Evolutionary conservation across 2,797 vertebrate species (phyloP).

Genomic region (Spinibarbus caldwelli): DNA sequence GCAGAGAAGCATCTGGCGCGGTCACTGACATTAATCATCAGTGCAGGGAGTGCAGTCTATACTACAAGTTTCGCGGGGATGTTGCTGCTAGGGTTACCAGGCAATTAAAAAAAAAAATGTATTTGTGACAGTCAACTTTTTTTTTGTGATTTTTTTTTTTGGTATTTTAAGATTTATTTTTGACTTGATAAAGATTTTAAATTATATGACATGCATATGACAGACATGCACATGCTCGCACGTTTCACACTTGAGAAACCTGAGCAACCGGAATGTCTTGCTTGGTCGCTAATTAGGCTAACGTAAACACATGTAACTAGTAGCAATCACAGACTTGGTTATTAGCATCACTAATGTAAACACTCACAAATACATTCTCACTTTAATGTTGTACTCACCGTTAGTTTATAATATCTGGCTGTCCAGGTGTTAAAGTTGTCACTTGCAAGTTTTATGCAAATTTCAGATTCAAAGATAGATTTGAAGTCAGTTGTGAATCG

Average conservation of each 20-base stretch:
- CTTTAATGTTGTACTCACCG: slow-evolving; percentile 16
- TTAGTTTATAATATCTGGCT: neutral
- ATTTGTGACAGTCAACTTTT: neutral
- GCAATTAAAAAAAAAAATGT: neutral
- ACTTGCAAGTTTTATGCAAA: neutral
- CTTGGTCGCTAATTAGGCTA: neutral
- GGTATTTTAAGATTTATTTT: neutral
- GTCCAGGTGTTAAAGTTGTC: neutral
- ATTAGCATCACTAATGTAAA: neutral
- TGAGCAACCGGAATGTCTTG: slow-evolving; percentile 16
- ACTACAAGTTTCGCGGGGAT: neutral
- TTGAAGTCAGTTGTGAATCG: neutral
- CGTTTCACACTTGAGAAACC: neutral
- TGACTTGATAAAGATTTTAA: too few relatives aligned
- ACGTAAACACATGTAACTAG: neutral
- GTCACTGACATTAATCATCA: neutral
- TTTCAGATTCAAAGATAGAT: neutral
- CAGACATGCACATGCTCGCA: neutral
- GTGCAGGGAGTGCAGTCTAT: too few relatives aligned
- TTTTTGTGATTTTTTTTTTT: neutral
- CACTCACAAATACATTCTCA: neutral
- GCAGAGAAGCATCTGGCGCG: slow-evolving; percentile 7
- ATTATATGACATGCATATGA: neutral
- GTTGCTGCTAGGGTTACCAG: neutral
- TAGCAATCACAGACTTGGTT: neutral